Conservation (phyloP, 2,797 vertebrate species). For the Ceryle rudis region DNA sequence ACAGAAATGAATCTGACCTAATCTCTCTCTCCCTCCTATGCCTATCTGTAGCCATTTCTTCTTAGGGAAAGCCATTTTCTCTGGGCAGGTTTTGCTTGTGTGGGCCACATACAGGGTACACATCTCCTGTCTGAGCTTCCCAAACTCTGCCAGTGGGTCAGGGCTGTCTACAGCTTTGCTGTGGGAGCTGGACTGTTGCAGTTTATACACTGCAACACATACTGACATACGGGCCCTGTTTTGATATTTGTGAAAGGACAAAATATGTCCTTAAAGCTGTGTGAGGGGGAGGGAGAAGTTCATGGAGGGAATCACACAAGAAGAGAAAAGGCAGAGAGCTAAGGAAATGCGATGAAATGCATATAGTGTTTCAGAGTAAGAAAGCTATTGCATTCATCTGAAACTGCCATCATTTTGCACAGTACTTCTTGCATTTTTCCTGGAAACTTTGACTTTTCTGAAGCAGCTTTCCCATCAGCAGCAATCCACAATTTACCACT, state of each 20-base stretch:
- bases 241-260: background rate
- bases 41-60: background rate
- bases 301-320: background rate
- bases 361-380: background rate
- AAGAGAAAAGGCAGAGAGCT: background rate
- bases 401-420: background rate
- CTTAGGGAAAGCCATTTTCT: background rate
- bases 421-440: background rate
- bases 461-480: background rate
- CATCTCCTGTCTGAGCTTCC: background rate
- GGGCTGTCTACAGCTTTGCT: fast-evolving
- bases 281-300: background rate
- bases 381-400: background rate
- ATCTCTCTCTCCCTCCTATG: background rate
- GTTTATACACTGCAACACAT: fast-evolving
- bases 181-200: background rate
- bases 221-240: background rate
- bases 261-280: background rate
- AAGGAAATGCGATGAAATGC: background rate
- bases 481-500: background rate
- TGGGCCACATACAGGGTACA: background rate
- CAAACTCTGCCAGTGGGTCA: fast-evolving
- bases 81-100: background rate
- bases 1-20: background rate
- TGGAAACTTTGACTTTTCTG: background rate